Conservation (phyloP, 1,140 invertebrate species). For the Papilio xuthus region DNA sequence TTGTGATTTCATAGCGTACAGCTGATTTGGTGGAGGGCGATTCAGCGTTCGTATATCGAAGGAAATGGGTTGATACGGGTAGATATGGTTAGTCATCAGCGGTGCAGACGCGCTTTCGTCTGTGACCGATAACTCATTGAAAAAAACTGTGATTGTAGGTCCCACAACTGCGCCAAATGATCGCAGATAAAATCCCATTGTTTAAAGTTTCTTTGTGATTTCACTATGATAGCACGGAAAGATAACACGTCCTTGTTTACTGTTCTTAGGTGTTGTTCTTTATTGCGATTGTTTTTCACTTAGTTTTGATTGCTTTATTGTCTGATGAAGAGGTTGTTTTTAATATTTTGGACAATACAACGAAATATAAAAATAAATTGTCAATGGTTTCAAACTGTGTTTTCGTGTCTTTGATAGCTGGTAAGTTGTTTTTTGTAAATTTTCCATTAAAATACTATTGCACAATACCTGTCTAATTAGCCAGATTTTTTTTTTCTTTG, state of each 20-base stretch:
- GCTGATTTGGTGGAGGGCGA: conserved; percentile 72
- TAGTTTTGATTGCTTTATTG: conserved; percentile 42
- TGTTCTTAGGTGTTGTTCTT: conserved; percentile 53
- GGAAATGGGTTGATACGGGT: conserved; percentile 70
- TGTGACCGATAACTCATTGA: conserved; percentile 56
- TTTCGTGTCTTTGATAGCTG: conserved; percentile 62
- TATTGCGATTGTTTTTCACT: conserved; percentile 54
- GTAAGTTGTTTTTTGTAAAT: conserved; percentile 50
- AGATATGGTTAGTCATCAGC: conserved; percentile 77
- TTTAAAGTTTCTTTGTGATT: conserved; percentile 77
- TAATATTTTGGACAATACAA: conserved; percentile 38
- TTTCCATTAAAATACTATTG: neutral
- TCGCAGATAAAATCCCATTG: conserved; percentile 67
- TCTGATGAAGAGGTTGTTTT: conserved; percentile 41
- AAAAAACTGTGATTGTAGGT: conserved; percentile 56
- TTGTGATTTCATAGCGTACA: conserved; percentile 62
- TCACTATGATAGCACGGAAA: conserved; percentile 60
- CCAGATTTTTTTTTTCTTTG: neutral
- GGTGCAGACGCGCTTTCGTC: conserved; percentile 64
- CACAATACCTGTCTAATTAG: neutral
- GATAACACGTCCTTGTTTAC: conserved; percentile 74
- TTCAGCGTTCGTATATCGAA: conserved; percentile 59
- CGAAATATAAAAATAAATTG: conserved; percentile 39
- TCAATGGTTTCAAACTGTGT: conserved; percentile 74
- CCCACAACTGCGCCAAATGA: conserved; percentile 57